Percentiles rank a stretch among this genome's conserved stretches.
Evolutionary conservation across 2,888 invertebrate species (phyloP).

Genomic region (Clostera curtula): DNA sequence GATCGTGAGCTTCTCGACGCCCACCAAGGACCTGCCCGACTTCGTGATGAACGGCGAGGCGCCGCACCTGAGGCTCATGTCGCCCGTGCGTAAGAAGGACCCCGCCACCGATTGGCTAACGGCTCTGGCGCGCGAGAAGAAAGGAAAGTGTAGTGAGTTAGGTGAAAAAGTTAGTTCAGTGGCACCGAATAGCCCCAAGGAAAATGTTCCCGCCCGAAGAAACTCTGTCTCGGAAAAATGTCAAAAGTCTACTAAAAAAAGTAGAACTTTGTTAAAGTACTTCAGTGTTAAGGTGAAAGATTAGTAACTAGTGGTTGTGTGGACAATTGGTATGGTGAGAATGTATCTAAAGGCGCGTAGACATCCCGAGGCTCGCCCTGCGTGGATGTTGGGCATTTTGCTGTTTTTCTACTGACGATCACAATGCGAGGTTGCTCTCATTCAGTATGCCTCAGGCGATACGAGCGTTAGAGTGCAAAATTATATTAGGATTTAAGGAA

Average conservation of each 20-base stretch:
- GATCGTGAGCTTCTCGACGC: slow-evolving; percentile 57
- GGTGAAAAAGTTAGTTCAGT: slow-evolving; percentile 7
- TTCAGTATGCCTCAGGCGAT: too few species aligned
- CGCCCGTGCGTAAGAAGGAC: slow-evolving; percentile 78
- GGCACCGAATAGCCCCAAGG: slow-evolving; percentile 39
- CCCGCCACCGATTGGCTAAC: slow-evolving; percentile 83
- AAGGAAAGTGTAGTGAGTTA: slow-evolving; percentile 15
- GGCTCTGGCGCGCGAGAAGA: slow-evolving; percentile 33
- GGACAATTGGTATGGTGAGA: slow-evolving; percentile 7
- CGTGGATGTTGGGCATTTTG: too few species aligned
- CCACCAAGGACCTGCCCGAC: slow-evolving; percentile 84
- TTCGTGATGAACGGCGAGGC: slow-evolving; percentile 85
- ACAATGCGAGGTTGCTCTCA: too few species aligned
- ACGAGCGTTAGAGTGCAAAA: too few species aligned
- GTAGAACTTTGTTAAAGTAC: slow-evolving; percentile 49
- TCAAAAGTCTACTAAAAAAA: slow-evolving; percentile 32
- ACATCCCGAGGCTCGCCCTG: not conserved
- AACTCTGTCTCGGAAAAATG: slow-evolving; percentile 40
- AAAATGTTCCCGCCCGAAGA: slow-evolving; percentile 34
- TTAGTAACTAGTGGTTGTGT: slow-evolving; percentile 18
- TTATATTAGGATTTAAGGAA: too few species aligned
- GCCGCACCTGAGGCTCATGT: slow-evolving; percentile 81
- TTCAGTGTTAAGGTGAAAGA: slow-evolving; percentile 42
- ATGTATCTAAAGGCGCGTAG: slow-evolving; percentile 7
- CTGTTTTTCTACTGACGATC: too few species aligned